phyloP scores from a whole-genome alignment of 2,797 vertebrate genomes.

The Catostomus latipinnis region DNA sequence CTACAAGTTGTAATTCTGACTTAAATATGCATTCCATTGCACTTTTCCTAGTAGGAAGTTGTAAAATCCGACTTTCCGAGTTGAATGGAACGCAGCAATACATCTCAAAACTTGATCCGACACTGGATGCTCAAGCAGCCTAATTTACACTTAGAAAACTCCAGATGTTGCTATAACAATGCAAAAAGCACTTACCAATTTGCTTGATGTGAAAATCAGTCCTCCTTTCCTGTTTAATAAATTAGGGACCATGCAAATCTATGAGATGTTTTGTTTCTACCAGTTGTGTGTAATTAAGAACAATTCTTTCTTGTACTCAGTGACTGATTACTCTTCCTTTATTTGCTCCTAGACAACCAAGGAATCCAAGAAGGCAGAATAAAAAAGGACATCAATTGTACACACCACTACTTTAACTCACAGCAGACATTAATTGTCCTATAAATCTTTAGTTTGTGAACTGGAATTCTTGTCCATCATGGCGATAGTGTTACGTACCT shows the following conservation, averaged over 20 bases:
- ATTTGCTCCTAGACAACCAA: constrained; percentile 26
- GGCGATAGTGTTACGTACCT: constrained; percentile 72
- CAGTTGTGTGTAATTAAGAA: neutral
- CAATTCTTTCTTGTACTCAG: neutral
- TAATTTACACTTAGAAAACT: too few species aligned
- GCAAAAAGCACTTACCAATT: too few species aligned
- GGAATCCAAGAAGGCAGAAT: constrained; percentile 1
- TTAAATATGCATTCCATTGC: too few species aligned
- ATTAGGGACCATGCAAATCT: neutral
- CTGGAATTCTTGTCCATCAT: constrained; percentile 60
- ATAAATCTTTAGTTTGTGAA: constrained; percentile 15
- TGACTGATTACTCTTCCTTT: neutral
- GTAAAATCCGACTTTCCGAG: too few species aligned
- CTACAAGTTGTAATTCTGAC: too few species aligned
- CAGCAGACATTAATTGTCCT: constrained; percentile 6
- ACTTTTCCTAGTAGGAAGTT: too few species aligned
- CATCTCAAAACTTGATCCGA: too few species aligned
- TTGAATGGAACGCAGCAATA: too few species aligned
- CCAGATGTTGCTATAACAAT: too few species aligned
- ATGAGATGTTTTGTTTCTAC: constrained; percentile 1
- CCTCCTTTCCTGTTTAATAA: too few species aligned
- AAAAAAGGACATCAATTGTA: constrained; percentile 4
- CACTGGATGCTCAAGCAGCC: too few species aligned
- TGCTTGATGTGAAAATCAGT: too few species aligned
- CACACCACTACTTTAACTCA: neutral